Conservation (phyloP, 2,797 vertebrate species). For the Chelon labrosus region DNA sequence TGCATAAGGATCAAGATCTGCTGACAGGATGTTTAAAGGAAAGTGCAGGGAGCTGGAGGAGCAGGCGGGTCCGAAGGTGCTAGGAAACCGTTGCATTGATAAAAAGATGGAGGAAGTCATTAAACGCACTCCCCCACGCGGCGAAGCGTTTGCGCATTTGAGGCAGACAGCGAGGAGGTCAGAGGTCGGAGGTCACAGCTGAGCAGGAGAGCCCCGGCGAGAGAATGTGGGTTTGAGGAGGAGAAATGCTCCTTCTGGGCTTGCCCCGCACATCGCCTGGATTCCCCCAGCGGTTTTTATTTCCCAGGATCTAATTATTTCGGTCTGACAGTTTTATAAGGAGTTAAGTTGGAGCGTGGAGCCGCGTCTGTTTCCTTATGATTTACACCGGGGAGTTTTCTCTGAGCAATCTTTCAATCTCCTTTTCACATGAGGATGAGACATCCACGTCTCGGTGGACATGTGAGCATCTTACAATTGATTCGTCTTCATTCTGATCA, state of each 20-base stretch:
- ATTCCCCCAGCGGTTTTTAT: not conserved
- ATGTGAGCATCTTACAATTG: too few relatives aligned
- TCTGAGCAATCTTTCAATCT: not conserved
- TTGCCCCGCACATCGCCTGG: not conserved
- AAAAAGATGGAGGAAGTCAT: not conserved
- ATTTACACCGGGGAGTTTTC: not conserved
- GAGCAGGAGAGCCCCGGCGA: too few relatives aligned
- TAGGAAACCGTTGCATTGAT: not conserved
- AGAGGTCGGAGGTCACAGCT: constrained; percentile 26
- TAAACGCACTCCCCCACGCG: not conserved
- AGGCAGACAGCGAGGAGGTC: constrained; percentile 21
- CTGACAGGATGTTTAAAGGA: not conserved
- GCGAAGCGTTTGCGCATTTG: constrained; percentile 5
- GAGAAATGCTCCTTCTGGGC: not conserved
- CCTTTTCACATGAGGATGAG: not conserved
- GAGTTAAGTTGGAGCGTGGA: not conserved
- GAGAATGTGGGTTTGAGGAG: constrained; percentile 4
- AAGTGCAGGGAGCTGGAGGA: not conserved
- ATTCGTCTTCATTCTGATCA: too few relatives aligned
- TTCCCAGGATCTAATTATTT: constrained; percentile 3
- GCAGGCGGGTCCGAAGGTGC: too few relatives aligned
- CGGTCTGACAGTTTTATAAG: not conserved
- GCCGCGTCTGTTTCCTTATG: not conserved
- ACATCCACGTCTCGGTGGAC: too few relatives aligned
- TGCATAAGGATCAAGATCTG: not conserved